phyloP scores from a whole-genome alignment of 2,888 invertebrate genomes.

The Pammene aurita region DNA sequence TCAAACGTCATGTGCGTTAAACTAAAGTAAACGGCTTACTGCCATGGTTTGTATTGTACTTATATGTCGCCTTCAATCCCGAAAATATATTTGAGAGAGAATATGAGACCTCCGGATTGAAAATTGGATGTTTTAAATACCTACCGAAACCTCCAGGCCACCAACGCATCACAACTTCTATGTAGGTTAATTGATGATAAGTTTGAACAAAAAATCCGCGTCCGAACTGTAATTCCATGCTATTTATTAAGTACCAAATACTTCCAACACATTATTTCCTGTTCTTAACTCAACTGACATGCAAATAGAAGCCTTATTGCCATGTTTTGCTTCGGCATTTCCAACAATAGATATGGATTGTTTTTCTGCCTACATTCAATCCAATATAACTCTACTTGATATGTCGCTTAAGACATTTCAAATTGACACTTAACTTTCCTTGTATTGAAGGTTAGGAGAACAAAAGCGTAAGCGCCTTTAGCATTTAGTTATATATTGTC shows the following conservation, averaged over 20 bases:
- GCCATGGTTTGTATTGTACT: no score
- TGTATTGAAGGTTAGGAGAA: background rate
- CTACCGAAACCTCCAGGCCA: no score
- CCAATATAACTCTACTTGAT: background rate
- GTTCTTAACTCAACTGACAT: background rate
- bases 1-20: no score
- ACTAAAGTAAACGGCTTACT: no score
- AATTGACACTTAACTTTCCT: background rate
- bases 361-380: background rate
- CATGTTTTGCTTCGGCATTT: slow-evolving; percentile 14
- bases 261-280: background rate
- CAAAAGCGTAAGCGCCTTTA: background rate
- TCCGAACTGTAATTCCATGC: background rate
- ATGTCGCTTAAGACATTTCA: slow-evolving; percentile 7
- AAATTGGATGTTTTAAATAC: no score
- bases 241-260: background rate
- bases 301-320: slow-evolving; percentile 10
- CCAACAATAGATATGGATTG: slow-evolving; percentile 4
- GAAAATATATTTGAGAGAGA: no score
- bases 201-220: no score
- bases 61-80: no score
- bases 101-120: no score
- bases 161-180: no score
- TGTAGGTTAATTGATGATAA: no score
- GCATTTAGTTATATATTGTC: background rate